Evolutionary conservation across 2,113 vertebrate genomes (phyloP).

Genomic region (Ursus arctos): DNA sequence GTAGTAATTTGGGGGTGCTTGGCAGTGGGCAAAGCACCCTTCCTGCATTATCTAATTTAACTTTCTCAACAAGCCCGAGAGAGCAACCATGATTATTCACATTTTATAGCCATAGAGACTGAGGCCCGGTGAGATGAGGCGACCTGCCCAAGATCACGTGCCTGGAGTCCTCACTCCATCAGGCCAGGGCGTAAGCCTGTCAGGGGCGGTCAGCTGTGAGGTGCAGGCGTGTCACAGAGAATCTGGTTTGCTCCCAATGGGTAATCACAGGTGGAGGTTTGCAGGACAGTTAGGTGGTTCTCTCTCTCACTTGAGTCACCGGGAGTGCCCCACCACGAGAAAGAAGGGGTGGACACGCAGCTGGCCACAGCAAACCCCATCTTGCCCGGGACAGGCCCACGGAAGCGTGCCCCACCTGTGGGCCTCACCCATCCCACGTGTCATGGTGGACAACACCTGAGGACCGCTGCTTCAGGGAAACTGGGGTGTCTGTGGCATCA

Average conservation of each 20-base stretch:
- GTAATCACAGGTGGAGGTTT: not conserved
- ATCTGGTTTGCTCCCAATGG: not conserved
- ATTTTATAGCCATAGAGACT: not conserved
- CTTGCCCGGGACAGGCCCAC: not conserved
- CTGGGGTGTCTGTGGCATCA: not conserved
- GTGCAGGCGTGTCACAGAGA: not conserved
- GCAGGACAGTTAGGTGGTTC: not conserved
- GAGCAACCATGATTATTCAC: not conserved
- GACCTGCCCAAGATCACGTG: not conserved
- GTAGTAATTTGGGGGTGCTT: not conserved
- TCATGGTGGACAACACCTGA: not conserved
- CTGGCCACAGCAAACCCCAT: not conserved
- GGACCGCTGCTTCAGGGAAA: not conserved
- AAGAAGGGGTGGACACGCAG: not conserved
- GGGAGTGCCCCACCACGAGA: not conserved
- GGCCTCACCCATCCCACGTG: not conserved
- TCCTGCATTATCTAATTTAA: not conserved
- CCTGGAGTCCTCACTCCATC: not conserved
- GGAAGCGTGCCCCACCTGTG: not conserved
- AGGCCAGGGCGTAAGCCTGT: not conserved
- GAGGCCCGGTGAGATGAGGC: fast-evolving
- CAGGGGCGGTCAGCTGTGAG: not conserved
- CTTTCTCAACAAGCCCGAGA: not conserved
- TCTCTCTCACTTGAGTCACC: not conserved
- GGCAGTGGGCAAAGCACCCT: not conserved